Evolutionary conservation across 2,888 invertebrate genomes (phyloP).

Genomic region (Sepiola atlantica): DNA sequence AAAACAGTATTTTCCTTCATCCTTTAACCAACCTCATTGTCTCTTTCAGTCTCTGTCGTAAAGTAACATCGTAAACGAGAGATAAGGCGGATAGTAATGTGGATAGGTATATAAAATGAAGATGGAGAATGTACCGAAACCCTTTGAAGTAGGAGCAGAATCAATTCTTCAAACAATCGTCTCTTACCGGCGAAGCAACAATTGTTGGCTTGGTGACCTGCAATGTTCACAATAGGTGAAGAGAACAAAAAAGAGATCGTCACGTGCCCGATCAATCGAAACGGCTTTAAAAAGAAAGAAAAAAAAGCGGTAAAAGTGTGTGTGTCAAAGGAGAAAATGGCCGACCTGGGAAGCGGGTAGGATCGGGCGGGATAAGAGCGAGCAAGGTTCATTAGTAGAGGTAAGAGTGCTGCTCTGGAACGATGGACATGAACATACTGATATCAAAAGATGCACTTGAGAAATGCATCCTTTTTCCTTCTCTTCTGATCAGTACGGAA

Average conservation of each 20-base stretch:
- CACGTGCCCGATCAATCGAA: not conserved
- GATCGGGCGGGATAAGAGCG: not conserved
- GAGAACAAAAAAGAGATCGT: not conserved
- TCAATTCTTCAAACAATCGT: not conserved
- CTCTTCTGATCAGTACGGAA: not conserved
- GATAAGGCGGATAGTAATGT: too few species aligned
- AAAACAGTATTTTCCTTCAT: too few species aligned
- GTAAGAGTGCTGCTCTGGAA: not conserved
- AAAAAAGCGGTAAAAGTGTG: too few species aligned
- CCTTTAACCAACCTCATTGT: not conserved
- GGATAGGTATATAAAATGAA: too few species aligned
- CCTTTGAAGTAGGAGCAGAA: not conserved
- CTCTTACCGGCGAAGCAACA: not conserved
- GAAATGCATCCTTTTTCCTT: not conserved
- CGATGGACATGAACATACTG: not conserved
- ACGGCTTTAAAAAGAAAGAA: not conserved
- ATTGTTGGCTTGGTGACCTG: conserved; percentile 16
- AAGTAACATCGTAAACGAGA: too few species aligned
- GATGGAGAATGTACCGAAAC: not conserved
- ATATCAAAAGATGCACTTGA: not conserved
- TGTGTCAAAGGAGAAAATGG: not conserved
- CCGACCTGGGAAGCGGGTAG: not conserved
- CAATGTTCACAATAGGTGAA: not conserved
- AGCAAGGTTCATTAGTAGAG: not conserved
- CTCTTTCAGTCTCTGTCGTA: not conserved